phyloP scores from a whole-genome alignment of 2,888 invertebrate species.

The Tortricodes alternella region DNA sequence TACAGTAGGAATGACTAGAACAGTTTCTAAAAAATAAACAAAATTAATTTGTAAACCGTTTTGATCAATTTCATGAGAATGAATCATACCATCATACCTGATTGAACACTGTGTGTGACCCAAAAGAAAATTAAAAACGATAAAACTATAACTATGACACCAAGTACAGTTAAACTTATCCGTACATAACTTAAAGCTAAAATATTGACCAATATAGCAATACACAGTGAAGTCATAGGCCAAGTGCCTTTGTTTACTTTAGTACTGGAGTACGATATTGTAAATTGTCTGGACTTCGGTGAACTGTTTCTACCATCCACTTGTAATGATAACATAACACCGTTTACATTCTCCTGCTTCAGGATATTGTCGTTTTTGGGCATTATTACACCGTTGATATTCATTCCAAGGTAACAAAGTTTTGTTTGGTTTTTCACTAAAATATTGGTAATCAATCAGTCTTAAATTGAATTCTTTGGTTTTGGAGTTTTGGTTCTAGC shows the following conservation, averaged over 20 bases:
- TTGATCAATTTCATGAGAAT: not conserved
- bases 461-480: no score
- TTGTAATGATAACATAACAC: slow-evolving; percentile 57
- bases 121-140: slow-evolving; percentile 67
- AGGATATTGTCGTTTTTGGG: slow-evolving; percentile 37
- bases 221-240: slow-evolving; percentile 55
- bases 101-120: slow-evolving; percentile 73
- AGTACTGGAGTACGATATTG: slow-evolving; percentile 60
- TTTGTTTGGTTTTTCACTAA: no score
- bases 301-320: slow-evolving; percentile 51
- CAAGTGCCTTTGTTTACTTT: slow-evolving; percentile 51
- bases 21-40: slow-evolving; percentile 61
- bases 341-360: slow-evolving; percentile 68
- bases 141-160: slow-evolving; percentile 59
- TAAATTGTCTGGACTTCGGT: slow-evolving; percentile 63
- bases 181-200: slow-evolving; percentile 57
- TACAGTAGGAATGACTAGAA: slow-evolving; percentile 70
- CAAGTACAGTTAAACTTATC: slow-evolving; percentile 60
- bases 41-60: not conserved
- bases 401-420: no score
- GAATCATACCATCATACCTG: slow-evolving; percentile 50
- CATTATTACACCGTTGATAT: slow-evolving; percentile 31
- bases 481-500: no score
- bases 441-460: no score
- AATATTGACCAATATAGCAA: slow-evolving; percentile 64